Evolutionary conservation across 1,140 invertebrate species (phyloP).

Genomic region (Sinella curviseta): DNA sequence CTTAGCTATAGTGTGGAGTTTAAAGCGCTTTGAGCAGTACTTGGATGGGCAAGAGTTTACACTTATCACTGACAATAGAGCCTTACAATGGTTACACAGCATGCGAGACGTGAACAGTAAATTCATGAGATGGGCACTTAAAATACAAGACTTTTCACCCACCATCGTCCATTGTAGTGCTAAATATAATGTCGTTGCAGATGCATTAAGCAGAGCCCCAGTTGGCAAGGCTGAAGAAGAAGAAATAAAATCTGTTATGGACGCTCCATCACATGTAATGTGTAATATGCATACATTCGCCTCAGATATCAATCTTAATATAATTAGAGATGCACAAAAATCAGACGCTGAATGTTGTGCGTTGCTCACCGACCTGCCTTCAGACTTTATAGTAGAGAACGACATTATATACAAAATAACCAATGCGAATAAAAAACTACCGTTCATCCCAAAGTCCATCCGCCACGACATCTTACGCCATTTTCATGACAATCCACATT

Average conservation of each 20-base stretch:
- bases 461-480: not conserved
- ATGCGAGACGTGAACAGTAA: not conserved
- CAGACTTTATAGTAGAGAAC: not conserved
- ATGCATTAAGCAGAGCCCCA: no score
- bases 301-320: not conserved
- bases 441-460: slow-evolving; percentile 26
- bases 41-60: no score
- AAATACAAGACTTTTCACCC: no score
- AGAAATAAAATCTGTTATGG: not conserved
- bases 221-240: not conserved
- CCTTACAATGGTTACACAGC: not conserved
- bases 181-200: no score
- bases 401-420: not conserved
- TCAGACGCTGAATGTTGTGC: not conserved
- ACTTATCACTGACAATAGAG: no score
- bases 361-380: not conserved
- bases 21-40: not conserved
- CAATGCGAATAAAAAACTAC: not conserved
- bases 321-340: not conserved
- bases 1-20: not conserved
- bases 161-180: not conserved
- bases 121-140: no score
- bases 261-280: not conserved
- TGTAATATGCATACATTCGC: not conserved
- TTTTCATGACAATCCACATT: slow-evolving; percentile 9